These are phyloP conservation scores for Nebria brevicollis DNA, from an alignment of 2,888 invertebrate species.

Conservation along the genomic window DNA sequence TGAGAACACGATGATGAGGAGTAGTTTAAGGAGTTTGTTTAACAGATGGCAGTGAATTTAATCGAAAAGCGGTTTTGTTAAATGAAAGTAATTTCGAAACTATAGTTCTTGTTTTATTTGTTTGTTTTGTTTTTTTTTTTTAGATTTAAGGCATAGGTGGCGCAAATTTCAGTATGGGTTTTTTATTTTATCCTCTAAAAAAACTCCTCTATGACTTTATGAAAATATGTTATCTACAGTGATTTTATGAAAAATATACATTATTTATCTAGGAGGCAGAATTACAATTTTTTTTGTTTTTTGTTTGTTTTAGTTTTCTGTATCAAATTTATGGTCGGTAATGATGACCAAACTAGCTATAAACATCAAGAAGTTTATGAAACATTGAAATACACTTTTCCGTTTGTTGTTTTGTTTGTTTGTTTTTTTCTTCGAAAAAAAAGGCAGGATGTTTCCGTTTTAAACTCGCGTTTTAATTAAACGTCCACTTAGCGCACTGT, in stretches of 20 bases:
- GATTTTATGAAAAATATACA: conserved; percentile 59
- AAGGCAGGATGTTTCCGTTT: conserved; percentile 34
- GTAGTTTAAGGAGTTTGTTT: conserved; percentile 15
- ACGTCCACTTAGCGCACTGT: background rate
- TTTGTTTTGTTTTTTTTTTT: conserved; percentile 39
- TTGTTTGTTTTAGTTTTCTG: conserved; percentile 35
- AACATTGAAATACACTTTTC: conserved; percentile 25
- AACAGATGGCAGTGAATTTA: conserved; percentile 35
- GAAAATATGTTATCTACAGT: conserved; percentile 62
- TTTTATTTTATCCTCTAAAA: conserved; percentile 40
- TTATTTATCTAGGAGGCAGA: conserved; percentile 47
- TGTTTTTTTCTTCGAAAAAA: background rate
- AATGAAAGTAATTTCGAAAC: too few species aligned
- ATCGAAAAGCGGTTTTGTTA: background rate
- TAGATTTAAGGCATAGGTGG: conserved; percentile 59
- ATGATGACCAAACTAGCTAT: background rate
- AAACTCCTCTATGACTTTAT: conserved; percentile 56
- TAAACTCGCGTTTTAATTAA: background rate
- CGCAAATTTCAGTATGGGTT: conserved; percentile 53
- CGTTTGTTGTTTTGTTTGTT: background rate
- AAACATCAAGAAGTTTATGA: conserved; percentile 41
- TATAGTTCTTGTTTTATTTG: too few species aligned
- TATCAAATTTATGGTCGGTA: conserved; percentile 24
- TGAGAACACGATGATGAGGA: conserved; percentile 36
- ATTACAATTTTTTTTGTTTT: conserved; percentile 11